Percentiles rank a stretch among this genome's conserved stretches.
Evolutionary conservation across 2,888 invertebrate genomes (phyloP).

Genomic region (Tinea trinotella): DNA sequence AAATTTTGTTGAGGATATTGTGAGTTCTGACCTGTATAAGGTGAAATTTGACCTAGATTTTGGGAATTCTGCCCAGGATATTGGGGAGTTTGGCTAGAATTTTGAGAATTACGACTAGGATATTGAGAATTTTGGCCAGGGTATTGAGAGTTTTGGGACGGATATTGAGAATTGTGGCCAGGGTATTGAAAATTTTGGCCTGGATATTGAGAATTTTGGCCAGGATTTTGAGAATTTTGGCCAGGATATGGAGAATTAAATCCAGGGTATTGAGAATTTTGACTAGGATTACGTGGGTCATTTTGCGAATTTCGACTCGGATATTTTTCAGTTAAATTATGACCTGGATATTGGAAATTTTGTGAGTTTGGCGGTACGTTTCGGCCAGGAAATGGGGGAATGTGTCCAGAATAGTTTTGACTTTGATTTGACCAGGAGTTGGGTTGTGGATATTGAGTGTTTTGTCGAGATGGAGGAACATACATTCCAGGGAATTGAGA

Average conservation of each 20-base stretch:
- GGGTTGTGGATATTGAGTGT: background rate
- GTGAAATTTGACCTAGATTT: slow-evolving; percentile 19
- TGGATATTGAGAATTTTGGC: slow-evolving; percentile 14
- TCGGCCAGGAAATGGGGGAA: background rate
- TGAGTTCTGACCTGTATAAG: slow-evolving; percentile 18
- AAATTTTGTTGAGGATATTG: slow-evolving; percentile 1
- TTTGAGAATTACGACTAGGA: background rate
- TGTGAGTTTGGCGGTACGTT: background rate
- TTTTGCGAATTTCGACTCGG: slow-evolving; percentile 5
- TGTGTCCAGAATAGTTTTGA: background rate
- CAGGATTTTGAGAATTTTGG: slow-evolving; percentile 7
- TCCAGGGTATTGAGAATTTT: background rate
- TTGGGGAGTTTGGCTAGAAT: background rate
- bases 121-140: slow-evolving; percentile 5
- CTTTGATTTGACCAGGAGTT: background rate
- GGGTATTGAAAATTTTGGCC: background rate
- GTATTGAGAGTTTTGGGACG: background rate
- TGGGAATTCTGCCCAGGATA: slow-evolving; percentile 18
- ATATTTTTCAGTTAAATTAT: background rate
- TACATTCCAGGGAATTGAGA: background rate
- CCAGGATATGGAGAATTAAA: background rate
- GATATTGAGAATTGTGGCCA: background rate
- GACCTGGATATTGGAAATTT: background rate
- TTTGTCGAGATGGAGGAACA: background rate
- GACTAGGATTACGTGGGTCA: background rate